Conservation (phyloP, 1,140 invertebrate species). For the Diorhabda sublineata region DNA sequence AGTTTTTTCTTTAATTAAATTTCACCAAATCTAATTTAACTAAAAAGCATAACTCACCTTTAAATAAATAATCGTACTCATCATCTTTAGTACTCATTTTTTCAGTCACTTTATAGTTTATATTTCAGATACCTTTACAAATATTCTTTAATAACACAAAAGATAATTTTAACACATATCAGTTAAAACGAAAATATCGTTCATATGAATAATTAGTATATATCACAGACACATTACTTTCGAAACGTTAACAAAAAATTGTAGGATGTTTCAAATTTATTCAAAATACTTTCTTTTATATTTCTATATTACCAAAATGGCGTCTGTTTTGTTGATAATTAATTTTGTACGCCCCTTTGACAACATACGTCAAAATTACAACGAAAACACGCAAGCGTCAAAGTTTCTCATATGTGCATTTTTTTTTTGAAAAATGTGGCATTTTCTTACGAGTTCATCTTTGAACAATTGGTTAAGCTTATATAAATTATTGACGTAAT, state of each 20-base stretch:
- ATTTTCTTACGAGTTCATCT: background rate
- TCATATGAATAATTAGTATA: slow-evolving; percentile 29
- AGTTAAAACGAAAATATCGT: slow-evolving; percentile 34
- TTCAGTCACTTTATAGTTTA: slow-evolving; percentile 17
- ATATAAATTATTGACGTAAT: background rate
- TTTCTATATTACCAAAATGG: slow-evolving; percentile 39
- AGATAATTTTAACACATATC: slow-evolving; percentile 38
- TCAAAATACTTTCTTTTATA: slow-evolving; percentile 30
- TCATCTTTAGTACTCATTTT: slow-evolving; percentile 96
- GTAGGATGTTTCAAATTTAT: slow-evolving; percentile 24
- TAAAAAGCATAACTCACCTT: slow-evolving; percentile 71
- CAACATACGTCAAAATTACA: slow-evolving; percentile 11
- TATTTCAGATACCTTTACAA: slow-evolving; percentile 17
- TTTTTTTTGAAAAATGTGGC: background rate
- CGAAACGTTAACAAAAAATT: slow-evolving; percentile 22
- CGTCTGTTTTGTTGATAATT: slow-evolving; percentile 37
- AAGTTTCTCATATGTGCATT: slow-evolving; percentile 1
- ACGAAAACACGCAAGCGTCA: slow-evolving; percentile 21
- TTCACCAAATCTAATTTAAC: background rate
- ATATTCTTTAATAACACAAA: slow-evolving; percentile 26
- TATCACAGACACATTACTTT: slow-evolving; percentile 45
- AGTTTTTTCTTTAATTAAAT: background rate
- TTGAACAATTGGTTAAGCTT: background rate
- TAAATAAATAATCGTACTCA: slow-evolving; percentile 99
- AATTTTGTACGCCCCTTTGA: slow-evolving; percentile 39